A percentile compares a stretch with the other conserved stretches of the same genome.
Evolutionary conservation across 2,113 vertebrate species (phyloP).

Genomic region (Fukomys damarensis): DNA sequence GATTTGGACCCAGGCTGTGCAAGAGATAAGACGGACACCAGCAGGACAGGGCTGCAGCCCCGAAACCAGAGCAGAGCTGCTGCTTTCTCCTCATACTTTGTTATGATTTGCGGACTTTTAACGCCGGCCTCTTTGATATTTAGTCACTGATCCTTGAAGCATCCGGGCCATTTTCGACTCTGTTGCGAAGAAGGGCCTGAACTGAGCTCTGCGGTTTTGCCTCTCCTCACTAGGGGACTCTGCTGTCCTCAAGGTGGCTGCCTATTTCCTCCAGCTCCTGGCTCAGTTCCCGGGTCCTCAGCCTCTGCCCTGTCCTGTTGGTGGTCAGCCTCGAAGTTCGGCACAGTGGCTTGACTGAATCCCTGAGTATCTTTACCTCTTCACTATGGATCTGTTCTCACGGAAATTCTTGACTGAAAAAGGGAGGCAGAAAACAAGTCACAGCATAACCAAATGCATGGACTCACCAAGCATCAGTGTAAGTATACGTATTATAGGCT

Average conservation of each 20-base stretch:
- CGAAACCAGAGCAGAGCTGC: background rate
- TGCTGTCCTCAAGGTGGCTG: background rate
- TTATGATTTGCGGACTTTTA: background rate
- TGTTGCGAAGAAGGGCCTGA: too few species aligned
- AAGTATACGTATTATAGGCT: background rate
- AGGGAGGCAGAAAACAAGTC: background rate
- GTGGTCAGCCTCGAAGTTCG: background rate
- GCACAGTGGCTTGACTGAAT: background rate
- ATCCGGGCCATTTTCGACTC: background rate
- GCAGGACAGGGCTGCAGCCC: too few species aligned
- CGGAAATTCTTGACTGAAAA: background rate
- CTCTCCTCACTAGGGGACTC: background rate
- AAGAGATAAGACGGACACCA: background rate
- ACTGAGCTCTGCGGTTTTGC: background rate
- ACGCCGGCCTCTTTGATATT: background rate
- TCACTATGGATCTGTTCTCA: background rate
- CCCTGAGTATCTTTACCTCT: background rate
- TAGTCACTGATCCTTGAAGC: background rate
- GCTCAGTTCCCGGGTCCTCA: background rate
- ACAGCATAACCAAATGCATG: background rate
- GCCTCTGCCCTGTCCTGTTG: too few species aligned
- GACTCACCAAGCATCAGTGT: background rate
- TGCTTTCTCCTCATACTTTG: background rate
- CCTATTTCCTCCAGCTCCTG: too few species aligned
- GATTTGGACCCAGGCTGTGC: background rate